phyloP scores from a whole-genome alignment of 2,113 vertebrate genomes.

The Perognathus longimembris region DNA sequence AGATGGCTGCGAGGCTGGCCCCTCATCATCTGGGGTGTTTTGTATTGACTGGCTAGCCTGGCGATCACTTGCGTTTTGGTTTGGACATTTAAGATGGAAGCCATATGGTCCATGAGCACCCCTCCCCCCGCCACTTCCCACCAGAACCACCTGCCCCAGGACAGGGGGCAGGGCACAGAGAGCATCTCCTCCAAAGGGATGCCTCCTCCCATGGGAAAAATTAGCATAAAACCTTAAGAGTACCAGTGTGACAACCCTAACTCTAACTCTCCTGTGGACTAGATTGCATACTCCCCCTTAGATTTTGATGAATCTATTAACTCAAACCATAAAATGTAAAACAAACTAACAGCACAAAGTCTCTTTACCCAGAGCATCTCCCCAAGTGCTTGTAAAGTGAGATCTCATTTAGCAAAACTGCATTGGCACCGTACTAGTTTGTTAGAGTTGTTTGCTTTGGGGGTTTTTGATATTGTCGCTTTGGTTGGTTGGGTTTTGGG shows the following conservation, averaged over 20 bases:
- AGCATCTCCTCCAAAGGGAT: background rate
- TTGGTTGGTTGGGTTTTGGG: too few relatives aligned
- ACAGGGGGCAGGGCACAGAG: too few relatives aligned
- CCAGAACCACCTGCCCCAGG: too few relatives aligned
- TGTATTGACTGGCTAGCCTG: too few relatives aligned
- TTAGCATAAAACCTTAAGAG: background rate
- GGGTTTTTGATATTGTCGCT: too few relatives aligned
- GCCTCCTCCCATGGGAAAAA: background rate
- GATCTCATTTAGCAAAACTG: background rate
- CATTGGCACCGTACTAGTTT: background rate
- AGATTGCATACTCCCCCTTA: background rate
- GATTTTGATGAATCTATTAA: background rate
- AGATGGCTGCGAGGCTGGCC: background rate
- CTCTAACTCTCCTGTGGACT: background rate
- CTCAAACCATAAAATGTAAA: background rate
- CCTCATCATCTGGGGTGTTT: too few relatives aligned
- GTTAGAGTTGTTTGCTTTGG: too few relatives aligned
- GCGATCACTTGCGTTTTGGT: background rate
- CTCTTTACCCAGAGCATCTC: conserved; percentile 16
- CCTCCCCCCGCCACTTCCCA: too few relatives aligned
- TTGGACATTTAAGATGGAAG: background rate
- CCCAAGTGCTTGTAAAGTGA: conserved; percentile 20
- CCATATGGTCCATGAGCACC: too few relatives aligned
- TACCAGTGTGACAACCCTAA: background rate
- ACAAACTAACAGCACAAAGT: background rate